These are phyloP conservation scores for Sphaerodactylus townsendi DNA, from an alignment of 2,113 vertebrate species.

Conservation along the genomic window DNA sequence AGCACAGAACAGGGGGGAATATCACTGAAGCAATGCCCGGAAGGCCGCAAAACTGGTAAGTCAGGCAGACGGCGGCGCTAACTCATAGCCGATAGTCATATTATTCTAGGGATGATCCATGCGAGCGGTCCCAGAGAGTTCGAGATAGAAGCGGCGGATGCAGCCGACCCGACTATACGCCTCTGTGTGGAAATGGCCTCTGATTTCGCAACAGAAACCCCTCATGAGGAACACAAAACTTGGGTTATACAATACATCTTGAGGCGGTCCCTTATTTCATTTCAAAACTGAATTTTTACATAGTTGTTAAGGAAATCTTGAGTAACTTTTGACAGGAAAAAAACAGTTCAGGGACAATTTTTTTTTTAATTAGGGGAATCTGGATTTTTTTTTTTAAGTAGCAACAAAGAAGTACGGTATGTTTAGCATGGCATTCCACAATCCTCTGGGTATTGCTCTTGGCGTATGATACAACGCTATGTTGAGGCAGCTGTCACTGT, in stretches of 20 bases:
- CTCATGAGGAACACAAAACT: neutral
- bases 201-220: too few species aligned
- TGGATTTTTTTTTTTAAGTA: slow-evolving; percentile 19
- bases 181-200: too few species aligned
- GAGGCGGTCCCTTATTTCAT: neutral
- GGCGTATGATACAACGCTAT: slow-evolving; percentile 64
- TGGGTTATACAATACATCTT: neutral
- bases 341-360: accelerated
- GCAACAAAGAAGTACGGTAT: slow-evolving; percentile 42
- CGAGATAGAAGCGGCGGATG: too few species aligned
- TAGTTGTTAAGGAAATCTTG: neutral
- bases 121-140: too few species aligned
- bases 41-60: too few species aligned
- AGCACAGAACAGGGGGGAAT: too few species aligned
- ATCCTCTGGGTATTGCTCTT: slow-evolving; percentile 52
- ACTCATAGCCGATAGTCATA: too few species aligned
- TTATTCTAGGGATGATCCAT: too few species aligned
- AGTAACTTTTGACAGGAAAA: neutral
- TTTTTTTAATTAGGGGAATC: neutral
- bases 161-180: too few species aligned
- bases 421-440: slow-evolving; percentile 44
- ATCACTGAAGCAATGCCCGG: too few species aligned
- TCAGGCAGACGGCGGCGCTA: too few species aligned
- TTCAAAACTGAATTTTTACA: neutral
- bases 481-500: slow-evolving; percentile 69